These are phyloP conservation scores for Salmo trutta DNA, from an alignment of 2,797 vertebrate species.

Conservation along the genomic window DNA sequence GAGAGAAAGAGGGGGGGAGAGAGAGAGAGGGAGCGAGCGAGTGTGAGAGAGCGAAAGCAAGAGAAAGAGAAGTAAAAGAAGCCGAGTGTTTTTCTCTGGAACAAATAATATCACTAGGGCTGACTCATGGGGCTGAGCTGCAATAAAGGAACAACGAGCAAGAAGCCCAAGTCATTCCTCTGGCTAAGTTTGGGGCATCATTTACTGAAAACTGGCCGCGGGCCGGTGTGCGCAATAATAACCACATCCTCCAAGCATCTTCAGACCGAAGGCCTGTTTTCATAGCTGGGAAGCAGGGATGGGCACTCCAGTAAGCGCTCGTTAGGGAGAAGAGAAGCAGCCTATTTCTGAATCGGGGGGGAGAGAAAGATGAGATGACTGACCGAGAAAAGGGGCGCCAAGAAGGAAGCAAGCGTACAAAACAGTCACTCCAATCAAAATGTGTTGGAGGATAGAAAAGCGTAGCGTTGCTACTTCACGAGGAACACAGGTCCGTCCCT, in stretches of 20 bases:
- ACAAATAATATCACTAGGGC: constrained; percentile 80
- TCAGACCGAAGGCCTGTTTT: constrained; percentile 78
- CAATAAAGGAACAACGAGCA: constrained; percentile 80
- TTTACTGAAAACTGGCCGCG: constrained; percentile 79
- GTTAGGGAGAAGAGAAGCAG: constrained; percentile 58
- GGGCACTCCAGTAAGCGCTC: constrained; percentile 60
- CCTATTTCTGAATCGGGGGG: constrained; percentile 65
- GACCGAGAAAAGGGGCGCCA: constrained; percentile 27
- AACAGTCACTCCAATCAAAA: constrained; percentile 7
- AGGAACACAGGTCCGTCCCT: constrained; percentile 45
- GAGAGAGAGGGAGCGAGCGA: constrained; percentile 4
- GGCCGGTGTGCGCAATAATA: constrained; percentile 74
- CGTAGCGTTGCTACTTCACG: constrained; percentile 38
- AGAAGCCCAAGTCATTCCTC: constrained; percentile 76
- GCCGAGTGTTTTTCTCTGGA: constrained; percentile 77
- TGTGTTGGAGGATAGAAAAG: constrained; percentile 42
- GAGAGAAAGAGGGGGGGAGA: neutral
- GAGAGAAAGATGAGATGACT: constrained; percentile 50
- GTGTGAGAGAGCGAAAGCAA: constrained; percentile 3
- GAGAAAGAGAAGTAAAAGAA: constrained; percentile 44
- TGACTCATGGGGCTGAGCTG: constrained; percentile 78
- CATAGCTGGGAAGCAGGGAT: constrained; percentile 80
- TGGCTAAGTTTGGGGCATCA: constrained; percentile 82
- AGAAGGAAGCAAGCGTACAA: constrained; percentile 26
- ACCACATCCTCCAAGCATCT: constrained; percentile 83